phyloP scores from a whole-genome alignment of 2,113 vertebrate genomes.

The Galemys pyrenaicus region DNA sequence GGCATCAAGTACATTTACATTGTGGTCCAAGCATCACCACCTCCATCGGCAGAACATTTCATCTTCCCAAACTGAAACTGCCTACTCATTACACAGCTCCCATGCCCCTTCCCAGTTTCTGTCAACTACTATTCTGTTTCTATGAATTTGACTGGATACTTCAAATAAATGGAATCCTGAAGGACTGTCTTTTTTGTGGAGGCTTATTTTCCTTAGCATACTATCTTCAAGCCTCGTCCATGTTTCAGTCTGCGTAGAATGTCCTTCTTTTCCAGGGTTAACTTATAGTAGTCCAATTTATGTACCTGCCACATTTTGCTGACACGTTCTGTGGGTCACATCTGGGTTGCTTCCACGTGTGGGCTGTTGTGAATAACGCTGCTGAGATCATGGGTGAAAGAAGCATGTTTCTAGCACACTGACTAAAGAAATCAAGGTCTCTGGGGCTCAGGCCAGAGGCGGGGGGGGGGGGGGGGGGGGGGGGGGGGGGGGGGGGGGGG shows the following conservation, averaged over 20 bases:
- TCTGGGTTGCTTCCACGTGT: not conserved
- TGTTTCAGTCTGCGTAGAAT: not conserved
- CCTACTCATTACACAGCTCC: accelerated
- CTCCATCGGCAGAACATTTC: not conserved
- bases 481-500: not conserved
- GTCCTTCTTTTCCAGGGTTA: not conserved
- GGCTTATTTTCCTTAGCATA: not conserved
- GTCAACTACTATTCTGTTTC: not conserved
- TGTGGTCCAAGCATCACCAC: not conserved
- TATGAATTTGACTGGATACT: not conserved
- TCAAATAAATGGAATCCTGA: not conserved
- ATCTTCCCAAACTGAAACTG: not conserved
- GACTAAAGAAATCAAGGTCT: not conserved
- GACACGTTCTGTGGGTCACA: not conserved
- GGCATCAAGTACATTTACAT: not conserved
- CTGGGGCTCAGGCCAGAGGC: no score
- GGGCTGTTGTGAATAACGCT: not conserved
- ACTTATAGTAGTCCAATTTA: not conserved
- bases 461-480: not conserved
- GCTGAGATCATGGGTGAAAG: not conserved
- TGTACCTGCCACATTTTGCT: not conserved
- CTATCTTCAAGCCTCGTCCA: not conserved
- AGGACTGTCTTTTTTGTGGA: not conserved
- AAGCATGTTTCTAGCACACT: not conserved
- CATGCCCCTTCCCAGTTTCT: accelerated